Evolutionary conservation across 2,113 vertebrate species (phyloP).

Genomic region (Bombycilla garrulus): DNA sequence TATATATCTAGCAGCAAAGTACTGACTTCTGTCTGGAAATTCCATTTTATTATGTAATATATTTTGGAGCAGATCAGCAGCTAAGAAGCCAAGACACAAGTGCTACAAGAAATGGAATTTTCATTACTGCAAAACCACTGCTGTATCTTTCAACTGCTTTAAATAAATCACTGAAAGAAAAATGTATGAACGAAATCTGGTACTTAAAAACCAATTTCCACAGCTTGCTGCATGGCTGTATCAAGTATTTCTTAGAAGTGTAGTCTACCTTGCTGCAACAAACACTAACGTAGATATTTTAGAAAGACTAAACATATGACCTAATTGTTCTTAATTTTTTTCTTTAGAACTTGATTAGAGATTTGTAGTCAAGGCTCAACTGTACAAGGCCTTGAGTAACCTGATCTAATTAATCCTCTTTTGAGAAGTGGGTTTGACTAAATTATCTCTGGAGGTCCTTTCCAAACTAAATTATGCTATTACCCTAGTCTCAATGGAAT

Average conservation of each 20-base stretch:
- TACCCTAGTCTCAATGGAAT: not conserved
- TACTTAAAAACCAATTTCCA: slow-evolving; percentile 1
- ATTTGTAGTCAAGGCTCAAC: not conserved
- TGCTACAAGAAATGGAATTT: slow-evolving; percentile 65
- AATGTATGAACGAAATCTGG: not conserved
- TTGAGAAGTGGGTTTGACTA: not conserved
- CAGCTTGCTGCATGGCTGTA: not conserved
- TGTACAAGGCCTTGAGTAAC: not conserved
- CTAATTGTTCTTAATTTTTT: not conserved
- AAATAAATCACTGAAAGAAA: slow-evolving; percentile 52
- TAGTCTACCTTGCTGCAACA: not conserved
- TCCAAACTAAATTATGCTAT: not conserved
- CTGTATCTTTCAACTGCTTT: slow-evolving; percentile 35
- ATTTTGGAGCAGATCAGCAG: slow-evolving; percentile 43
- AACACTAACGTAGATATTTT: not conserved
- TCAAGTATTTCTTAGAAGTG: not conserved
- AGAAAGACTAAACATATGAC: not conserved
- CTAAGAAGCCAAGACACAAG: slow-evolving; percentile 46
- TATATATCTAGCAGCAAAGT: slow-evolving; percentile 34
- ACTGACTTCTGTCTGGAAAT: slow-evolving; percentile 67
- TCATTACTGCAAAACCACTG: slow-evolving; percentile 61
- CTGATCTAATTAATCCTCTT: not conserved
- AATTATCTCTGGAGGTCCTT: not conserved
- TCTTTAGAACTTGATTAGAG: not conserved
- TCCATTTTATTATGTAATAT: slow-evolving; percentile 66